Conservation (phyloP, 1,140 invertebrate genomes). For the Pectinophora gossypiella region DNA sequence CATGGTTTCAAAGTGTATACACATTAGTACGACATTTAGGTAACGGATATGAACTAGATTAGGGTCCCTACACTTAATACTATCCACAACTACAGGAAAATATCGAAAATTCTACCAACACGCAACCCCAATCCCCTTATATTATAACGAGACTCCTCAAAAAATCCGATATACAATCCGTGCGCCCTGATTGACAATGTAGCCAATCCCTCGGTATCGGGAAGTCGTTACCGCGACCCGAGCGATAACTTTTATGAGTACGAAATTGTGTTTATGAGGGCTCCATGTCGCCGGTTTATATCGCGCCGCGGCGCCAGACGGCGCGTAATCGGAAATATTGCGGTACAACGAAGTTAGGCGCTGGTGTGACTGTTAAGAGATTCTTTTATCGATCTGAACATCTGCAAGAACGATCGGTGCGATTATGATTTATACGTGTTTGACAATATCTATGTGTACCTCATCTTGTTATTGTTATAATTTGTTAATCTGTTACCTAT, state of each 20-base stretch:
- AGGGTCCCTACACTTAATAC: neutral
- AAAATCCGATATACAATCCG: neutral
- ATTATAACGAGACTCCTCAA: neutral
- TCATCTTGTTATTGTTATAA: too few species aligned
- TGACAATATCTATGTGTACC: too few species aligned
- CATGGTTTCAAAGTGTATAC: neutral
- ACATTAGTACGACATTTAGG: neutral
- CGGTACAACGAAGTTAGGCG: slow-evolving; percentile 43
- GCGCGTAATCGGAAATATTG: slow-evolving; percentile 64
- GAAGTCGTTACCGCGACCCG: slow-evolving; percentile 11
- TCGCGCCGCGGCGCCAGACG: slow-evolving; percentile 17
- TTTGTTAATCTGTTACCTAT: too few species aligned
- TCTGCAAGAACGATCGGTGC: slow-evolving; percentile 6
- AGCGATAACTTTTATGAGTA: slow-evolving; percentile 68
- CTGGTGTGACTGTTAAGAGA: too few species aligned
- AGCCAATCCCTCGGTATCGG: slow-evolving; percentile 20
- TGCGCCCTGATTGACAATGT: slow-evolving; percentile 40
- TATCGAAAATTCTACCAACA: neutral
- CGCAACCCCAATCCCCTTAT: neutral
- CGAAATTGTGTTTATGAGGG: slow-evolving; percentile 66
- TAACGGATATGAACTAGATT: neutral
- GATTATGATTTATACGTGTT: neutral
- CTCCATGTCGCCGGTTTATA: slow-evolving; percentile 18
- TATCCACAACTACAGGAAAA: neutral
- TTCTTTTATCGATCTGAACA: too few species aligned